phyloP scores from a whole-genome alignment of 2,888 invertebrate genomes.

The Anorthoa munda region DNA sequence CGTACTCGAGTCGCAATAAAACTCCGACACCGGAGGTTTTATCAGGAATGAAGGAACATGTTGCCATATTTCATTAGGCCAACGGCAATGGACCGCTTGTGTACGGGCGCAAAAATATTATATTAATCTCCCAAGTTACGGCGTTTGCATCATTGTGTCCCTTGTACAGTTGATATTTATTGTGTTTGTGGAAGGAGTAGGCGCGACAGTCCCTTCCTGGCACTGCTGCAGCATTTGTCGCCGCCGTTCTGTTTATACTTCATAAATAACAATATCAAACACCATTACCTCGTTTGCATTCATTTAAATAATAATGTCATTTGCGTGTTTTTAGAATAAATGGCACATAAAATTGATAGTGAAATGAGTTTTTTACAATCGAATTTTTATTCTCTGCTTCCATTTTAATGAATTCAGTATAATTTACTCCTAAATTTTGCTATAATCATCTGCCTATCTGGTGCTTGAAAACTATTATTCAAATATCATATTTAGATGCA shows the following conservation, averaged over 20 bases:
- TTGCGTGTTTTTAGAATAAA: constrained; percentile 58
- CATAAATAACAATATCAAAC: constrained; percentile 67
- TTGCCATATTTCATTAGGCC: constrained; percentile 89
- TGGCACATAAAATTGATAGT: constrained; percentile 59
- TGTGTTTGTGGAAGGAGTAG: constrained; percentile 78
- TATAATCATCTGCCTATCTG: constrained; percentile 43
- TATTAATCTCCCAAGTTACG: constrained; percentile 86
- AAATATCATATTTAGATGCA: constrained; percentile 43
- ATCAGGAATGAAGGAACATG: constrained; percentile 86
- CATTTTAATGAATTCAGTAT: constrained; percentile 58
- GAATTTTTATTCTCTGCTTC: constrained; percentile 53
- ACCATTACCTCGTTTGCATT: constrained; percentile 61
- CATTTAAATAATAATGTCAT: constrained; percentile 65
- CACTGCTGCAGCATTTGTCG: constrained; percentile 78
- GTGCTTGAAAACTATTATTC: constrained; percentile 38
- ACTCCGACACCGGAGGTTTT: constrained; percentile 86
- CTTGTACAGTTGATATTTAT: constrained; percentile 83
- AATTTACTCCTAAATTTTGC: constrained; percentile 57
- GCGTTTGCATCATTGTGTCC: constrained; percentile 81
- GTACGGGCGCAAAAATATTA: constrained; percentile 86
- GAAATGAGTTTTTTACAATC: constrained; percentile 60
- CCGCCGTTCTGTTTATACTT: constrained; percentile 66
- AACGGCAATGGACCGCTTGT: constrained; percentile 83
- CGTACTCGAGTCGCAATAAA: constrained; percentile 86
- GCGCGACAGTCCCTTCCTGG: constrained; percentile 75